Conservation (phyloP, 2,888 invertebrate species). For the Mechanitis mazaeus region DNA sequence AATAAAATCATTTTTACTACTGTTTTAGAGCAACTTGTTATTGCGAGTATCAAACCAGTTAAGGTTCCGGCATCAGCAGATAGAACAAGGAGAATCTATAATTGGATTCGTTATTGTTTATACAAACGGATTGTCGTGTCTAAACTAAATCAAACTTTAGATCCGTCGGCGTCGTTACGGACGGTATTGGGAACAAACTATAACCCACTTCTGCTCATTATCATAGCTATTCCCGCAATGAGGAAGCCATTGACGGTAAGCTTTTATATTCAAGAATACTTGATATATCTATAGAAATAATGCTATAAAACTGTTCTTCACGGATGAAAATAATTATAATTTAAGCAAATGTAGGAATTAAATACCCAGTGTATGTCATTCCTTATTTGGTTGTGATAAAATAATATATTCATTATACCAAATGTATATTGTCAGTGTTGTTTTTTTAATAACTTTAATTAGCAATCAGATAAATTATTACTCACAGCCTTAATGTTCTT, state of each 20-base stretch:
- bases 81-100: constrained; percentile 28
- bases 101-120: constrained; percentile 35
- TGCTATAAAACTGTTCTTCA: constrained; percentile 1
- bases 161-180: constrained; percentile 53
- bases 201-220: constrained; percentile 51
- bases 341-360: too few species aligned
- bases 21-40: constrained; percentile 15
- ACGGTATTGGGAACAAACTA: constrained; percentile 49
- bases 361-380: too few species aligned
- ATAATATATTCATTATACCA: too few species aligned
- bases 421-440: too few species aligned
- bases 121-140: constrained; percentile 39
- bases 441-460: too few species aligned
- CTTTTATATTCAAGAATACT: constrained; percentile 14
- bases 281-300: neutral
- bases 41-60: constrained; percentile 20
- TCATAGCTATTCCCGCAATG: constrained; percentile 39
- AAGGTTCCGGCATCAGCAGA: constrained; percentile 18
- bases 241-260: constrained; percentile 31
- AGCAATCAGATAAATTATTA: too few species aligned
- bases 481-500: too few species aligned
- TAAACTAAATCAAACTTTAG: constrained; percentile 72
- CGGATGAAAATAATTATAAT: too few species aligned
- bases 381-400: too few species aligned
- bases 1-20: constrained; percentile 14